Evolutionary conservation across 2,797 vertebrate genomes (phyloP).

Genomic region (Zenarchopterus dispar): DNA sequence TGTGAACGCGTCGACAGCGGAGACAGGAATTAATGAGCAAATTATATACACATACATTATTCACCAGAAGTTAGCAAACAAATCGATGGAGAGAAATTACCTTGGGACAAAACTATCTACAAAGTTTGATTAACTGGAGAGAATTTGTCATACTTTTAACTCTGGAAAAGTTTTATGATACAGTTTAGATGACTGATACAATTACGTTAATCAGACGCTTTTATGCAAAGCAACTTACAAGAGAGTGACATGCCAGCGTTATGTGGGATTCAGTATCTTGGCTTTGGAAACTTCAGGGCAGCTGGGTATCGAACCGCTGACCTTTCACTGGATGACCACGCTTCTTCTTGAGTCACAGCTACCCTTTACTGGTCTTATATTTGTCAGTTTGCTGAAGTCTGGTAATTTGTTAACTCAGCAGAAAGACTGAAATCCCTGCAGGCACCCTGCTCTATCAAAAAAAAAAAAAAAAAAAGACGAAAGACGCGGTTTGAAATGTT

Average conservation of each 20-base stretch:
- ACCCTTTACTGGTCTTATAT: background rate
- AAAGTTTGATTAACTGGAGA: too few relatives aligned
- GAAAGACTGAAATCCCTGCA: conserved; percentile 2
- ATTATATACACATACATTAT: conserved; percentile 21
- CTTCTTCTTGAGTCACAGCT: background rate
- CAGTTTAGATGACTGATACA: too few relatives aligned
- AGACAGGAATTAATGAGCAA: conserved; percentile 1
- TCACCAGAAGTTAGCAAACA: background rate
- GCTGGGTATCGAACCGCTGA: background rate
- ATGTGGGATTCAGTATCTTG: background rate
- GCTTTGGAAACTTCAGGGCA: background rate
- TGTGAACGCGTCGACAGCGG: background rate
- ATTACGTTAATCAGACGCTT: too few relatives aligned
- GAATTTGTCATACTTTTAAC: too few relatives aligned
- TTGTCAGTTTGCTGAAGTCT: background rate
- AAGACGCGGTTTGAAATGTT: background rate
- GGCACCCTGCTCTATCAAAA: background rate
- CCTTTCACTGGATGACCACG: background rate
- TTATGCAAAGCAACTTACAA: too few relatives aligned
- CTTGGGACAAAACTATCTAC: too few relatives aligned
- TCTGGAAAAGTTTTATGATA: too few relatives aligned
- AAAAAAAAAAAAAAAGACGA: background rate
- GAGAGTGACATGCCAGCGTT: background rate
- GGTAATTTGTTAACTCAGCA: conserved; percentile 9
- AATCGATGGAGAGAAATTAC: conserved; percentile 9